Evolutionary conservation across 1,140 invertebrate genomes (phyloP), one percentile per base, ranked within the genome.

Genomic region (Chelonus insularis): DNA sequence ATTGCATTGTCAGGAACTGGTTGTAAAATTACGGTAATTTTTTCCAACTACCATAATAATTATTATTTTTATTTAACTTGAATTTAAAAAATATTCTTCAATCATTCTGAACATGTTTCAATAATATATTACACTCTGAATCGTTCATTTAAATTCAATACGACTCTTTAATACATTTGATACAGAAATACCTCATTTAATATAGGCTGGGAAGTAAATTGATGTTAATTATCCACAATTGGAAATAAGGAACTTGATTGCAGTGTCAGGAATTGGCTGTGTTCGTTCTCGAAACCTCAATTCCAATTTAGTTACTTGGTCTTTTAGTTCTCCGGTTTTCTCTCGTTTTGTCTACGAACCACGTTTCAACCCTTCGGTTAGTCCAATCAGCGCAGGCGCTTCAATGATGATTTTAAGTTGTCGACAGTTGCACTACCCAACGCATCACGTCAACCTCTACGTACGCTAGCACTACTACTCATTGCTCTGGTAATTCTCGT

Each of bases 381-480:
- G 52, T 21, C 25, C 52, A 55, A 55, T 55, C 52, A 55, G 20
- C 18, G 34, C 34, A 29, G 11, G 18, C 34, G 52, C 14, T 25
- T 39, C 36, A 55, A 37, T 39, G 34, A 29, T 21, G 34, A 29
- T 55, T 23, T 14, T 6, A 18, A 55, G 52, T 12, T 39, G 52
- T 55, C 34, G 36, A 20, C 52, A 55, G 14, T 39, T 8, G 11
- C 34, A 29, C 34, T 36, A 55, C 39, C 36, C 25, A 55, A 39
- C 39, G 52, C 39, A 55, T 55, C 18, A 34, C 36, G 36, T 55
- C 52, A 55, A 55, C 34, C 52, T 34, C 37, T 23, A 37, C 12
- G 11, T 7, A 8, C 11, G 12, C 2, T 8, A 9, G 23, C 25
- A 50, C n/a, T n/a, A 39, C 18, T 6, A 43, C 12, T 7, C 8